These are phyloP conservation scores for Tineola bisselliella DNA, from an alignment of 2,888 invertebrate genomes.

Conservation along the genomic window DNA sequence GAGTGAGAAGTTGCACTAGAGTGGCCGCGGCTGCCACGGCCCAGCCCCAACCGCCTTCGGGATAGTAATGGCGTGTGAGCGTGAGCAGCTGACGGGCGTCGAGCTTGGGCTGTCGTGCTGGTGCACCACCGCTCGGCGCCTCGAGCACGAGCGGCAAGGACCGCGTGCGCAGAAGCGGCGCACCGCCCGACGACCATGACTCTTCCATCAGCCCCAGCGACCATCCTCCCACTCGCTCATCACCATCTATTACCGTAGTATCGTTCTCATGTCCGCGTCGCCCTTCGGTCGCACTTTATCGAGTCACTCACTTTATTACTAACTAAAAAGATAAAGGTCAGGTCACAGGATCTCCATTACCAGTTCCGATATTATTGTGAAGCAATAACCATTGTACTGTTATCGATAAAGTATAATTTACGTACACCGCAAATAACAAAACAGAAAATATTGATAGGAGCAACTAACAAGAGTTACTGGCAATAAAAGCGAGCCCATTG, in stretches of 20 bases:
- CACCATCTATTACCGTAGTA: conserved; percentile 39
- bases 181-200: conserved; percentile 63
- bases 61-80: conserved; percentile 83
- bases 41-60: conserved; percentile 92
- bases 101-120: conserved; percentile 56
- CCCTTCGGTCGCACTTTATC: neutral
- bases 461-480: conserved; percentile 15
- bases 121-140: conserved; percentile 52
- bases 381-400: neutral
- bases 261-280: conserved; percentile 6
- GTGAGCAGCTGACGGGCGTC: conserved; percentile 71
- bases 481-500: conserved; percentile 22
- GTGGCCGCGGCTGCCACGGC: conserved; percentile 78
- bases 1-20: conserved; percentile 76
- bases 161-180: conserved; percentile 72
- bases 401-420: neutral
- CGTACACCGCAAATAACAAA: conserved; percentile 2
- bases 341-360: neutral
- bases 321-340: neutral
- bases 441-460: conserved; percentile 5
- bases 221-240: conserved; percentile 56
- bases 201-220: conserved; percentile 63
- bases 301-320: neutral
- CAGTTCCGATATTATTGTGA: neutral
- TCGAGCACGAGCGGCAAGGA: conserved; percentile 74